phyloP scores from a whole-genome alignment of 2,797 vertebrate genomes.

The Spinus pinus region DNA sequence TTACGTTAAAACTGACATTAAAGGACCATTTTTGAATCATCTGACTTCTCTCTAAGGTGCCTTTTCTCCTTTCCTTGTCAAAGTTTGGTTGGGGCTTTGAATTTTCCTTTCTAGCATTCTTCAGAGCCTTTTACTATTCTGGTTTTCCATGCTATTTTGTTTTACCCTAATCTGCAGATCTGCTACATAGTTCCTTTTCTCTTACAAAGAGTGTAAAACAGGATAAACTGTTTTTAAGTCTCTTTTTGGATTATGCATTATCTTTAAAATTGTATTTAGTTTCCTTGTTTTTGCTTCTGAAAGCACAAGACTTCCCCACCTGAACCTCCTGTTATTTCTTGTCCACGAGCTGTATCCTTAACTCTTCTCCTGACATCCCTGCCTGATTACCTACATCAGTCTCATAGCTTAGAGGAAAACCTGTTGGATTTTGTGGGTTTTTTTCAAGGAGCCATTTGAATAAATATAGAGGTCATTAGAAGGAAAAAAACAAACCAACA shows the following conservation, averaged over 20 bases:
- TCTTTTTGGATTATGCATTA: not conserved
- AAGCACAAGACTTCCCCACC: not conserved
- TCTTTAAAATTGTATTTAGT: not conserved
- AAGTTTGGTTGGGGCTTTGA: not conserved
- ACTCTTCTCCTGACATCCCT: not conserved
- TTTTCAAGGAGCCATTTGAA: not conserved
- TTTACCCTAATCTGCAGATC: not conserved
- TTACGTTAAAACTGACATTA: not conserved
- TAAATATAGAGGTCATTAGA: not conserved
- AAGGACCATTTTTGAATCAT: not conserved
- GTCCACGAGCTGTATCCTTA: not conserved
- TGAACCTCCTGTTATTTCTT: not conserved
- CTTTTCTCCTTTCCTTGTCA: not conserved
- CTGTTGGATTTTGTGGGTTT: not conserved
- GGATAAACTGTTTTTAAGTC: not conserved
- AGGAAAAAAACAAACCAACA: not conserved
- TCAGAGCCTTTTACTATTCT: not conserved
- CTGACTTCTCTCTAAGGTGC: not conserved
- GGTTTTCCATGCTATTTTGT: not conserved
- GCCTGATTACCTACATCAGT: not conserved
- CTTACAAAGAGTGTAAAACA: not conserved
- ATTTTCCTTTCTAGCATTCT: not conserved
- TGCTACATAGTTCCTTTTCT: not conserved
- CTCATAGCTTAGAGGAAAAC: not conserved
- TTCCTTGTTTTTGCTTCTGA: not conserved